phyloP scores from a whole-genome alignment of 2,797 vertebrate species.

The Ctenosaura bakeri region DNA sequence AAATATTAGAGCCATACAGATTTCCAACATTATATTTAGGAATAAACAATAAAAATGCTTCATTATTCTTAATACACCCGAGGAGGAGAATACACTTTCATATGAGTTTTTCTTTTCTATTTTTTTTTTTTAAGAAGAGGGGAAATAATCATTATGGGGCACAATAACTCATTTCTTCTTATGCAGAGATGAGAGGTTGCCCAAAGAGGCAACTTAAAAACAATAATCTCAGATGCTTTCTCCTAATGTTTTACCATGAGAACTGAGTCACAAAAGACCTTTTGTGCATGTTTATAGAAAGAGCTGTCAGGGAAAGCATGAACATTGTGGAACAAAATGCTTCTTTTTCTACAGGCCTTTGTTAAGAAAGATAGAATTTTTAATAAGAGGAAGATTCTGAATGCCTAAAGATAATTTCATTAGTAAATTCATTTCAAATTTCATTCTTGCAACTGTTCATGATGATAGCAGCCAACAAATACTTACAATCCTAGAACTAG shows the following conservation, averaged over 20 bases:
- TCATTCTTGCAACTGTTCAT: not conserved
- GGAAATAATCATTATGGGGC: not conserved
- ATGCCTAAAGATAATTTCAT: not conserved
- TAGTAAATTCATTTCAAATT: not conserved
- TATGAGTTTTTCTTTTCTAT: not conserved
- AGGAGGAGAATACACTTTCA: not conserved
- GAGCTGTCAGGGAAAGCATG: not conserved
- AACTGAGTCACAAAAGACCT: not conserved
- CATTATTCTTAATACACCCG: not conserved
- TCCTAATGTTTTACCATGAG: conserved; percentile 1
- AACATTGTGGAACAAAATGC: not conserved
- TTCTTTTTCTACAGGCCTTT: not conserved
- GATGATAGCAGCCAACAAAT: not conserved
- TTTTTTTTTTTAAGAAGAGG: not conserved
- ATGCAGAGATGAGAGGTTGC: not conserved
- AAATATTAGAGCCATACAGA: no score
- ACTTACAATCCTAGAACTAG: not conserved
- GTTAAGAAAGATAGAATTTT: not conserved
- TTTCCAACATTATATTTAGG: no score
- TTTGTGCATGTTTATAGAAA: not conserved
- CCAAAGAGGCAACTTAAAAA: not conserved
- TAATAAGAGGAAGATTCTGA: not conserved
- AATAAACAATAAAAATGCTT: no score
- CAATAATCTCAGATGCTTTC: not conserved
- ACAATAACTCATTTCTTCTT: conserved; percentile 4